Base-by-base conservation (phyloP, 2,888 invertebrate genomes). In the Meandrusa payeni region DNA sequence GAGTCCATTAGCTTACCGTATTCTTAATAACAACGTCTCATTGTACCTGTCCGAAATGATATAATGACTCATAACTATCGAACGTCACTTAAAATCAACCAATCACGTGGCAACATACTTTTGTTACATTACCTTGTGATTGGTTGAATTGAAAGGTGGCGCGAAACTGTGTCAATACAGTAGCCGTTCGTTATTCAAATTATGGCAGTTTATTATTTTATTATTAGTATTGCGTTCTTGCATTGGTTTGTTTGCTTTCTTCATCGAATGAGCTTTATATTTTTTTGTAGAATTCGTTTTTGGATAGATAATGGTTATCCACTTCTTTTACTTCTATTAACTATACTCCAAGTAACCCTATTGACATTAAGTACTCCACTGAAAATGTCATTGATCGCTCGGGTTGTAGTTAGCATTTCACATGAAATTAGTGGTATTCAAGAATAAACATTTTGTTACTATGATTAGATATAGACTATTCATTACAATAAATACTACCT, bases 11-110 rank as follows among this genome's bases (percentile, higher is more conserved):
- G 13, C 19, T 19, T 3, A 17, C 12, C 17, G 37, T 11, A 19
- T 5, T 22, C 7, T 22, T 28, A 33, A 33, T 33, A 17, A 15
- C 26, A 17, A 19, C 9, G 15, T 11, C 27, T 37, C 26, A 26
- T 23, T 26, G 17, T n/a, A n/a, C n/a, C n/a, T n/a, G n/a, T n/a
- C n/a, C n/a, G 9, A 10, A 9, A 36, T 13, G 9, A 15, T 5
- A 34, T 12, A 36, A 36, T 23, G 23, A 33, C n/a, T n/a, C 13
- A 20, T 32, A 17, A 32, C 19, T 32, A 10, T 19, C 11, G 20
- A 2, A 15, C 36, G 36, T 36, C 13, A 36, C 24, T 15, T 12
- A 2, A 31, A 40, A 23, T 40, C 9, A 19, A 26, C 40, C 31
- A 40, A 40, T 37, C 27, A 20, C 7, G 10, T 2, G 5, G 3